A percentile compares a stretch with the other conserved stretches of the same genome.
Conservation (phyloP, 2,797 vertebrate species). For the Hippopotamyrus pictus region DNA sequence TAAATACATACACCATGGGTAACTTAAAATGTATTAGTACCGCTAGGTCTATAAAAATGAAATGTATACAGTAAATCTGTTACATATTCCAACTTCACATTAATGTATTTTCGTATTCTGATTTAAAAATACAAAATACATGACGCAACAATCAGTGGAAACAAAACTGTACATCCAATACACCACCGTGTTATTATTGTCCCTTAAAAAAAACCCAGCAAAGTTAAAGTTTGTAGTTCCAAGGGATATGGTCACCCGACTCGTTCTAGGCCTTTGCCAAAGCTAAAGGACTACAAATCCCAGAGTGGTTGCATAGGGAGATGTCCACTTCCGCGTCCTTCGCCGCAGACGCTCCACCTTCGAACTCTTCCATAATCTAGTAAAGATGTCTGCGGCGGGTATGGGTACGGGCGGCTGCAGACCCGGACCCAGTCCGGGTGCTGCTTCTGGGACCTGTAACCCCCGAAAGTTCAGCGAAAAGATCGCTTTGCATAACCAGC, state of each 20-base stretch:
- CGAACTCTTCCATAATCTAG: constrained; percentile 38
- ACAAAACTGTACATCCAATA: background rate
- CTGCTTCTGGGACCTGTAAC: constrained; percentile 69
- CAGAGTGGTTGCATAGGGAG: background rate
- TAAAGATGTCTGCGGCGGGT: constrained; percentile 70
- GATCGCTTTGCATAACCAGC: constrained; percentile 85
- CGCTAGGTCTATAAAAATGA: background rate
- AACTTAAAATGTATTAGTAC: background rate
- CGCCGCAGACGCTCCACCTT: constrained; percentile 26
- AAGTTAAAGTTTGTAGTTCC: constrained; percentile 15
- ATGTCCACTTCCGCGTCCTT: background rate
- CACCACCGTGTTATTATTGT: constrained; percentile 2
- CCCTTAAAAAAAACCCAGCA: background rate
- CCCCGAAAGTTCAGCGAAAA: constrained; percentile 93
- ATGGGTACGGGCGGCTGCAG: constrained; percentile 51
- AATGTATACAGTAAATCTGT: background rate
- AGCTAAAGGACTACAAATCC: constrained; percentile 39
- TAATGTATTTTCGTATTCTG: background rate
- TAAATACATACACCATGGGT: background rate
- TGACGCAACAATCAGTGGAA: background rate
- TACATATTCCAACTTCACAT: background rate
- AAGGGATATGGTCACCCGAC: background rate
- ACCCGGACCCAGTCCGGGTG: constrained; percentile 52
- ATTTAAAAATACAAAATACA: background rate
- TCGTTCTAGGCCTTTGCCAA: background rate